A percentile compares a stretch with the other conserved stretches of the same genome.
phyloP scores from a whole-genome alignment of 2,888 invertebrate species.

The Elysia crispata region DNA sequence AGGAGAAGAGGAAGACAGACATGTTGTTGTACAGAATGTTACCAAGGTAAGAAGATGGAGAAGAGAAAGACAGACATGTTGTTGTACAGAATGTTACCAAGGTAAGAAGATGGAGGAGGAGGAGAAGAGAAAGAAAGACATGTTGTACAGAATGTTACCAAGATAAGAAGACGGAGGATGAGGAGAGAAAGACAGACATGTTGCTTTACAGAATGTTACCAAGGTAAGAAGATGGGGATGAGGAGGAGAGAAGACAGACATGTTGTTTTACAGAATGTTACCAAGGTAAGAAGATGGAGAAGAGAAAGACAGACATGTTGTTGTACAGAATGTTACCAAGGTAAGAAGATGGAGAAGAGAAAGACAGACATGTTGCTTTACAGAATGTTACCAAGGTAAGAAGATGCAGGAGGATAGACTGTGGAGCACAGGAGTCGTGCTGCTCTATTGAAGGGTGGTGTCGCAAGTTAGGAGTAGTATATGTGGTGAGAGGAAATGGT shows the following conservation, averaged over 20 bases:
- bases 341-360: constrained; percentile 65
- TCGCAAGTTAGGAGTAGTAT: too few species aligned
- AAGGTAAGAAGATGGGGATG: constrained; percentile 57
- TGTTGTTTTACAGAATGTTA: constrained; percentile 61
- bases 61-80: neutral
- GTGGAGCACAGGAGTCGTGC: neutral
- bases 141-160: neutral
- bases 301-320: constrained; percentile 18
- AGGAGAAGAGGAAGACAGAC: constrained; percentile 72
- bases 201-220: constrained; percentile 71
- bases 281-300: too few species aligned
- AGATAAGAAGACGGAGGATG: constrained; percentile 45
- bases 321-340: neutral
- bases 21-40: constrained; percentile 68
- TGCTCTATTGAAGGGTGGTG: too few species aligned
- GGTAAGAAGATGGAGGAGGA: neutral
- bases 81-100: neutral
- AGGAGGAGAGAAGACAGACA: constrained; percentile 12
- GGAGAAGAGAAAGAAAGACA: neutral
- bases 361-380: constrained; percentile 70
- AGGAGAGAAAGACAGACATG: constrained; percentile 70
- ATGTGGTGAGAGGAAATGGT: too few species aligned
- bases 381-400: constrained; percentile 69
- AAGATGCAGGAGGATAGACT: neutral
- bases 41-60: constrained; percentile 59